These are phyloP conservation scores for Dromiciops gliroides DNA, from an alignment of 2,113 vertebrate genomes.

Conservation along the genomic window DNA sequence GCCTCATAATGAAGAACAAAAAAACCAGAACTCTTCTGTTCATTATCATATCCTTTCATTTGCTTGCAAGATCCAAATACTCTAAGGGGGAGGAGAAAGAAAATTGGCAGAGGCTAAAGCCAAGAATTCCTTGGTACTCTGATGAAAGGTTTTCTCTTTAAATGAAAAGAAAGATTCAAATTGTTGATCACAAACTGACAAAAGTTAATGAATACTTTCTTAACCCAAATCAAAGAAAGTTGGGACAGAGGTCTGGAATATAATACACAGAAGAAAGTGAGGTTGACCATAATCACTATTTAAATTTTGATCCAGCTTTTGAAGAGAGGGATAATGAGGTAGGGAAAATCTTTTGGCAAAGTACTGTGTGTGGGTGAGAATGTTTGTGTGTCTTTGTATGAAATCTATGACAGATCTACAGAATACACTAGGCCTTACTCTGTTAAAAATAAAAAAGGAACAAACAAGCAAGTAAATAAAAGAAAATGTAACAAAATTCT, in stretches of 20 bases:
- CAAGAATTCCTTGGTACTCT: background rate
- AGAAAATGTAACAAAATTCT: slow-evolving; percentile 29
- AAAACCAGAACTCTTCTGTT: background rate
- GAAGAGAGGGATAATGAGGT: slow-evolving; percentile 24
- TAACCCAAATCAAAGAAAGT: background rate
- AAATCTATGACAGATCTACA: slow-evolving; percentile 69
- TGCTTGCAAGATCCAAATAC: background rate
- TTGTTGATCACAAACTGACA: background rate
- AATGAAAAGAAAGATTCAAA: background rate
- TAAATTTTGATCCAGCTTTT: slow-evolving; percentile 47
- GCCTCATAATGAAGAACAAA: background rate
- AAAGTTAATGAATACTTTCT: background rate
- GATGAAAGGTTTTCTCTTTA: background rate
- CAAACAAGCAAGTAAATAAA: background rate
- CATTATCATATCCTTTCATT: background rate
- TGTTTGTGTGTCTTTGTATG: slow-evolving; percentile 55
- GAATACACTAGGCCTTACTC: slow-evolving; percentile 72
- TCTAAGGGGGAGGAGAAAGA: background rate
- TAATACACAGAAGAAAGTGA: background rate
- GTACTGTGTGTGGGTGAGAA: slow-evolving; percentile 13
- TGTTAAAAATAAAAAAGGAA: slow-evolving; percentile 47
- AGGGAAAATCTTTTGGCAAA: background rate
- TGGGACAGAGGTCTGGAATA: too few relatives aligned
- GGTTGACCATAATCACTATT: background rate
- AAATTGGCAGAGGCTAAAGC: background rate